Evolutionary conservation across 2,797 vertebrate species (phyloP), one percentile per base, ranked within the genome.

Genomic region (Myripristis jacobus): DNA sequence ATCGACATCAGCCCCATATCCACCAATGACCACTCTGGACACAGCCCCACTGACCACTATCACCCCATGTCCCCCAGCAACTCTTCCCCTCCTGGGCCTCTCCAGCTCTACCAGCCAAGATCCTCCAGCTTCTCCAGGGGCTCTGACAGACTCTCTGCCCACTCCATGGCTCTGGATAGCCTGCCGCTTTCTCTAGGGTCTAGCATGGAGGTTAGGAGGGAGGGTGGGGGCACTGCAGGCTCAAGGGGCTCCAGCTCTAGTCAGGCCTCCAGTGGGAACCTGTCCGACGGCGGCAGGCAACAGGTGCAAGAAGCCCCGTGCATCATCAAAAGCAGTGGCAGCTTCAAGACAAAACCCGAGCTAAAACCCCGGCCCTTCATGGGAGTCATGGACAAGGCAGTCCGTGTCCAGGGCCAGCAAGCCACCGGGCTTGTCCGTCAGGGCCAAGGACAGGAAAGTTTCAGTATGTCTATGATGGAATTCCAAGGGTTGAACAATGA

Each of bases 351-450:
- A 9, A 92, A 91, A 55, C 84, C 89, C 0, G 98, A 99, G 62
- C 91, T 96, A 46, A 96, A 97, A 68, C 94, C 96, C 0, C 95
- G 98, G 48, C 98, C 98, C 0, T 99, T 99, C 51, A 99, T 99
- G 98, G 98, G 98, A 6, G 94, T 99, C 81, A 98, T 89, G 92
- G 98, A 99, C 89, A 99, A 99, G 92, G 94, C 96, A 0, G 97
- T 96, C 0, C 88, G 98, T 70, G 96, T 96, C 64, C 96, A 96
- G 66, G 95, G 95, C 87, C 93, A 92, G 87, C 94, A 90, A 83
- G 81, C 81, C 58, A 78, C 91, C 3, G 77, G 84, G 52, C 92
- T 94, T 34, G 76, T 90, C 31, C 95, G 95, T 19, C 95, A 93
- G 74, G 81, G 94, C 4, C 94, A 92, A 56, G 81, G 82, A 59